Evolutionary conservation across 2,888 invertebrate genomes (phyloP).

Genomic region (Tholera decimalis): DNA sequence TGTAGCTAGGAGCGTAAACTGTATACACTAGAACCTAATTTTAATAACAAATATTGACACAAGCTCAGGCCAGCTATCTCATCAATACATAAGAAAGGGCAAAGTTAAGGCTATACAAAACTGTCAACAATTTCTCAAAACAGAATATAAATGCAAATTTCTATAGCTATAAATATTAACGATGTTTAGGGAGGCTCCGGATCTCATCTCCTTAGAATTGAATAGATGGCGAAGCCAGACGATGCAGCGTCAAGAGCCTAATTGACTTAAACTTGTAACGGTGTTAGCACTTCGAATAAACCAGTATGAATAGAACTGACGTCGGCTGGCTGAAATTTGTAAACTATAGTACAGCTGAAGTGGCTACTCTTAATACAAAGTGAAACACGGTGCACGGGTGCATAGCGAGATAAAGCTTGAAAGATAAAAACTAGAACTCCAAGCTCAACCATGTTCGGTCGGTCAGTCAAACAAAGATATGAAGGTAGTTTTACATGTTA

Average conservation of each 20-base stretch:
- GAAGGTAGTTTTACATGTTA: too few species aligned
- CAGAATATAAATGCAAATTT: slow-evolving; percentile 54
- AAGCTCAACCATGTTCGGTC: too few species aligned
- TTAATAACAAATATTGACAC: slow-evolving; percentile 16
- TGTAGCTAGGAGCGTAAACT: too few species aligned
- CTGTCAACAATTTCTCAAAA: slow-evolving; percentile 38
- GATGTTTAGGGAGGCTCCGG: slow-evolving; percentile 18
- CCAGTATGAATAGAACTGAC: slow-evolving; percentile 15
- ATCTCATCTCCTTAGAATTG: slow-evolving; percentile 22
- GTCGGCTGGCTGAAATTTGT: not conserved
- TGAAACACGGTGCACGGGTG: not conserved
- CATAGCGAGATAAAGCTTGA: not conserved
- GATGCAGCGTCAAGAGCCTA: slow-evolving; percentile 17
- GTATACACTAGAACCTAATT: slow-evolving; percentile 1
- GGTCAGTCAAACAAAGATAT: too few species aligned
- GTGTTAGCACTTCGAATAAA: slow-evolving; percentile 21
- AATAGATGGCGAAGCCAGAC: slow-evolving; percentile 29
- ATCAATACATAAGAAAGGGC: slow-evolving; percentile 26
- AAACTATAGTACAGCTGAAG: not conserved
- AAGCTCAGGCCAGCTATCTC: slow-evolving; percentile 9
- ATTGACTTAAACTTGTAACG: slow-evolving; percentile 43
- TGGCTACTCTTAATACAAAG: not conserved
- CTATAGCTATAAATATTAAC: slow-evolving; percentile 49
- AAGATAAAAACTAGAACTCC: not conserved
- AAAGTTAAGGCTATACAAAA: slow-evolving; percentile 12